Conservation (phyloP, 2,113 vertebrate species). For the Tursiops truncatus region DNA sequence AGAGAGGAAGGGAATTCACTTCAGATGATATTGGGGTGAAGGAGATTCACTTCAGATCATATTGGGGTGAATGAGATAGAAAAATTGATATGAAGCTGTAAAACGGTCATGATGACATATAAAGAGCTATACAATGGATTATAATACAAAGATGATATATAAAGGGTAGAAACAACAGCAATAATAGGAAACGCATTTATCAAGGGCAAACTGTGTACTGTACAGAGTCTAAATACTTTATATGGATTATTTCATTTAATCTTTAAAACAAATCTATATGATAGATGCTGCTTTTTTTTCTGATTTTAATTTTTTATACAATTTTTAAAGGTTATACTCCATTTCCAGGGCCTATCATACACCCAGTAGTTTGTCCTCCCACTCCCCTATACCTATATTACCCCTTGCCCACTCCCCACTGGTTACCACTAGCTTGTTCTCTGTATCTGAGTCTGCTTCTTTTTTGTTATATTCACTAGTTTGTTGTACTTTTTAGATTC, state of each 20-base stretch:
- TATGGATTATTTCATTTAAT: not conserved
- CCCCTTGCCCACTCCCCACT: not conserved
- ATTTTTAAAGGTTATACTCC: not conserved
- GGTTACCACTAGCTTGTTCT: not conserved
- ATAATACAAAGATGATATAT: not conserved
- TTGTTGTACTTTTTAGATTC: not conserved
- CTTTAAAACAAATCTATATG: constrained; percentile 17
- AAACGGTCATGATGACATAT: not conserved
- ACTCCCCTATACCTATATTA: rapidly evolving
- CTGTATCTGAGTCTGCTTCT: not conserved
- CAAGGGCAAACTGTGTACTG: not conserved
- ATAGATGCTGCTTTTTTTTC: not conserved
- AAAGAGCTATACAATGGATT: not conserved
- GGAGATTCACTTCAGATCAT: not conserved
- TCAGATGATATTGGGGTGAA: not conserved
- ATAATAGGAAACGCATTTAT: not conserved
- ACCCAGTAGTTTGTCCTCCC: not conserved
- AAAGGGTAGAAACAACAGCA: not conserved
- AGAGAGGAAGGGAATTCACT: no score
- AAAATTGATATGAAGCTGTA: not conserved
- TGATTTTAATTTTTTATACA: not conserved
- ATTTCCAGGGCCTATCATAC: not conserved
- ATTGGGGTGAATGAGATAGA: not conserved
- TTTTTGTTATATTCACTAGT: not conserved
- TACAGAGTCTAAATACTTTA: not conserved